Evolutionary conservation across 1,140 invertebrate genomes (phyloP), one percentile per base, ranked within the genome.

Genomic region (Manduca sexta): DNA sequence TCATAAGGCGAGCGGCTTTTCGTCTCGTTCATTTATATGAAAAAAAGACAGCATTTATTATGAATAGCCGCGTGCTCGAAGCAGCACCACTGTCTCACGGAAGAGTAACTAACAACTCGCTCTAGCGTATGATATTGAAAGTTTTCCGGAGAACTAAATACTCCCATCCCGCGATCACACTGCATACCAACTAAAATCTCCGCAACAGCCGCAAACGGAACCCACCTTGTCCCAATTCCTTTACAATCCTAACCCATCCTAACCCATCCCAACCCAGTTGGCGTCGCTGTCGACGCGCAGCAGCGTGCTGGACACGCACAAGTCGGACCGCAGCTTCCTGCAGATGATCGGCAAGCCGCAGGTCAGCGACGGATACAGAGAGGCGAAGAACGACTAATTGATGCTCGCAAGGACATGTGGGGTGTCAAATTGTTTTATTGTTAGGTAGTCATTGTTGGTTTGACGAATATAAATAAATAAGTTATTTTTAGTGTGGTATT

Each of bases 241-340:
- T 5, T 26, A 26, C n/a, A n/a, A n/a, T 5, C 21, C 21, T 26
- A 26, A 26, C 1, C 21, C 21, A 0, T 8, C 21, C 44, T n/a
- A n/a, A n/a, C n/a, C n/a, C n/a, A n/a, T 10, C 16, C n/a, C 37
- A 8, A 13, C 14, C 34, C 30, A 60, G 56, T 21, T 38, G 29
- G 7, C 15, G 5, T 16, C 35, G 3, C 15, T 61, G 15, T 60
- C 66, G 2, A 35, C 53, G 4, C 50, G 52, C 10, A 62, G 38
- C 45, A 67, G 60, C 33, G 61, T 72, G 1, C 52, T 75, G 0
- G 66, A 69, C 14, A 44, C 66, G 7, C 59, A 54, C 33, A 49
- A 55, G 35, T 66, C 69, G 0, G 73, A 76, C 34, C 52, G 63
- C 6, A 56, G 56, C 4, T 69, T 73, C 18, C 35, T 77, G 11